These are phyloP conservation scores for Drosophila kanapiae DNA, from an alignment of 1,140 invertebrate genomes.

Conservation along the genomic window DNA sequence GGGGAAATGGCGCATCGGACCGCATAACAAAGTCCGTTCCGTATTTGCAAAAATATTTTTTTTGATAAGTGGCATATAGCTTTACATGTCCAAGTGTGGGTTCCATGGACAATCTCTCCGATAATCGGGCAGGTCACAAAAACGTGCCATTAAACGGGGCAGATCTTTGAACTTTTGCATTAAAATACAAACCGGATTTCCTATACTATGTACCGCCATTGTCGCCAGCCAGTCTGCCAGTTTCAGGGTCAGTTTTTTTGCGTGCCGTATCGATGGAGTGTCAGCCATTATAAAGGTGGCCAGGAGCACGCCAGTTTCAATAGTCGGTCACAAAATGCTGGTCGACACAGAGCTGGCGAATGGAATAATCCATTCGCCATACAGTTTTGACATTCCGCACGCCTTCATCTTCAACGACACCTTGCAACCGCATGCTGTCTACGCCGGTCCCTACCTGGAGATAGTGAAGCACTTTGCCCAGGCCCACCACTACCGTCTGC, in stretches of 20 bases:
- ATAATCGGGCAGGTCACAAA: slow-evolving; percentile 44
- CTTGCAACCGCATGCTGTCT: not conserved
- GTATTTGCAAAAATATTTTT: slow-evolving; percentile 54
- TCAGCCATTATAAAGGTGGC: slow-evolving; percentile 52
- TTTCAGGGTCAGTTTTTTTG: slow-evolving; percentile 56
- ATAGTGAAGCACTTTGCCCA: slow-evolving; percentile 57
- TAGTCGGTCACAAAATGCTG: slow-evolving; percentile 50
- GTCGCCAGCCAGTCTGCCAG: slow-evolving; percentile 57
- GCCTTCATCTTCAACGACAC: slow-evolving; percentile 57
- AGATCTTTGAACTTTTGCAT: slow-evolving; percentile 41
- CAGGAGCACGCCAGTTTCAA: slow-evolving; percentile 9
- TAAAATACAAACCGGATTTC: slow-evolving; percentile 25
- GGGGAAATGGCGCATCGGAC: slow-evolving; percentile 45
- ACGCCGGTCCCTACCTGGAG: slow-evolving; percentile 60
- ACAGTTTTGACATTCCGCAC: slow-evolving; percentile 60
- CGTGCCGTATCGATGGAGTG: slow-evolving; percentile 21
- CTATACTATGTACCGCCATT: not conserved
- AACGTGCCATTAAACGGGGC: slow-evolving; percentile 40
- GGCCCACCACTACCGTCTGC: slow-evolving; percentile 36
- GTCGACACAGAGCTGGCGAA: slow-evolving; percentile 25
- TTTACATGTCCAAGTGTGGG: slow-evolving; percentile 12
- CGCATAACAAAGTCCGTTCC: slow-evolving; percentile 49
- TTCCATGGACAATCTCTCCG: slow-evolving; percentile 18
- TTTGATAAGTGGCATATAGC: slow-evolving; percentile 41
- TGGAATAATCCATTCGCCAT: slow-evolving; percentile 55